Evolutionary conservation across 2,888 invertebrate species (phyloP).

Genomic region (Cheilosia soror): DNA sequence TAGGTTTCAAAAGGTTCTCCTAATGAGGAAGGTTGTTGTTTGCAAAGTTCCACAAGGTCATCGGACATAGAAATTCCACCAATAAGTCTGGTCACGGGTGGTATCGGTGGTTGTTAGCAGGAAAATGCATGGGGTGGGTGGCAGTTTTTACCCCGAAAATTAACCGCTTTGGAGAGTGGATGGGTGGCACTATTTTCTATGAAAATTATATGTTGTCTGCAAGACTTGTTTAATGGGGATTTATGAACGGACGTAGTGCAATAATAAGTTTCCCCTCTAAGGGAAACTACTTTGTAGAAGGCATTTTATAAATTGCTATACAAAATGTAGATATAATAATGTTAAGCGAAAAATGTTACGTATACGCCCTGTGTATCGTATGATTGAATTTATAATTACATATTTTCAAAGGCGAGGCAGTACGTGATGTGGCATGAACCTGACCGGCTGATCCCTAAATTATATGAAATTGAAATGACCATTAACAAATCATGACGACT

Average conservation of each 20-base stretch:
- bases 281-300: constrained; percentile 16
- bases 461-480: background rate
- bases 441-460: background rate
- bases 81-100: constrained; percentile 10
- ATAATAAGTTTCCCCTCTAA: constrained; percentile 53
- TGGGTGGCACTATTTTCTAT: constrained; percentile 2
- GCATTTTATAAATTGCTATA: constrained; percentile 27
- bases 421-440: background rate
- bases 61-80: constrained; percentile 23
- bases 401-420: background rate
- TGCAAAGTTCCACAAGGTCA: constrained; percentile 53
- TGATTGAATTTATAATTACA: constrained; percentile 1
- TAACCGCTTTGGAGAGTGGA: constrained; percentile 11
- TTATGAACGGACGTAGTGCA: constrained; percentile 55
- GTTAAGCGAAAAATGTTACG: constrained; percentile 19
- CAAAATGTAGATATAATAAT: background rate
- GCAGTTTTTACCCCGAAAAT: constrained; percentile 27
- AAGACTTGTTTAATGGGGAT: constrained; percentile 45
- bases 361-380: constrained; percentile 45
- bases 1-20: constrained; percentile 45
- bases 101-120: constrained; percentile 5
- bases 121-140: constrained; percentile 14
- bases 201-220: constrained; percentile 53
- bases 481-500: background rate
- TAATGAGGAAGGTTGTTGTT: constrained; percentile 18